Percentiles rank a stretch among this genome's conserved stretches.
phyloP scores from a whole-genome alignment of 2,797 vertebrate species.

The Poliocrania exsul region DNA sequence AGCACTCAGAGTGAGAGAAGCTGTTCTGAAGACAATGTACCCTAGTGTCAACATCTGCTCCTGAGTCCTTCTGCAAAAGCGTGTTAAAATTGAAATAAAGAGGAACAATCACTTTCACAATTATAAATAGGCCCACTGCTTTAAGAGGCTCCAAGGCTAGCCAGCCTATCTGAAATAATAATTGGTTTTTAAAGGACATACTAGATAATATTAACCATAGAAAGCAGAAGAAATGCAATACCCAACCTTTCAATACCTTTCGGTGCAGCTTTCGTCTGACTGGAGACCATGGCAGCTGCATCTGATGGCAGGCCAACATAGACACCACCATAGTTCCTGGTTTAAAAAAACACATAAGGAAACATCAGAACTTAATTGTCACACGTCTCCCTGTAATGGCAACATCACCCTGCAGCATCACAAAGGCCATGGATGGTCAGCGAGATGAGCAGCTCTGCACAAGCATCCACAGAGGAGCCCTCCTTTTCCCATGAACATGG shows the following conservation, averaged over 20 bases:
- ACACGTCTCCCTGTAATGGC: not conserved
- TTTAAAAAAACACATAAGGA: not conserved
- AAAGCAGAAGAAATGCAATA: not conserved
- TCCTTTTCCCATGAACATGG: not conserved
- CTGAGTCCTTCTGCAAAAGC: not conserved
- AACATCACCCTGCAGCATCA: not conserved
- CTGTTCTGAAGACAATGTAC: conserved; percentile 27
- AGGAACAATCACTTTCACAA: not conserved
- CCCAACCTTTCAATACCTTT: conserved; percentile 82
- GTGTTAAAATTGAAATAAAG: not conserved
- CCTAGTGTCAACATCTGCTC: not conserved
- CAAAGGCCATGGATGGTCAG: not conserved
- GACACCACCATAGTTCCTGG: conserved; percentile 94
- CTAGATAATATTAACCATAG: not conserved
- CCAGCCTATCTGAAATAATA: not conserved
- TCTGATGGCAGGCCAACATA: conserved; percentile 92
- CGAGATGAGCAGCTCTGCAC: not conserved
- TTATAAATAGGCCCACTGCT: not conserved
- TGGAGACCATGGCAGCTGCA: conserved; percentile 79
- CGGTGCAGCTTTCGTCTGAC: conserved; percentile 83
- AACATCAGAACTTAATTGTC: not conserved
- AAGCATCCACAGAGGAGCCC: not conserved
- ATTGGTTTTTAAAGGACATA: conserved; percentile 7
- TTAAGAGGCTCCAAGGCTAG: not conserved
- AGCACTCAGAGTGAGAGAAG: conserved; percentile 5